Conservation (phyloP, 2,113 vertebrate species). For the Glareola pratincola region DNA sequence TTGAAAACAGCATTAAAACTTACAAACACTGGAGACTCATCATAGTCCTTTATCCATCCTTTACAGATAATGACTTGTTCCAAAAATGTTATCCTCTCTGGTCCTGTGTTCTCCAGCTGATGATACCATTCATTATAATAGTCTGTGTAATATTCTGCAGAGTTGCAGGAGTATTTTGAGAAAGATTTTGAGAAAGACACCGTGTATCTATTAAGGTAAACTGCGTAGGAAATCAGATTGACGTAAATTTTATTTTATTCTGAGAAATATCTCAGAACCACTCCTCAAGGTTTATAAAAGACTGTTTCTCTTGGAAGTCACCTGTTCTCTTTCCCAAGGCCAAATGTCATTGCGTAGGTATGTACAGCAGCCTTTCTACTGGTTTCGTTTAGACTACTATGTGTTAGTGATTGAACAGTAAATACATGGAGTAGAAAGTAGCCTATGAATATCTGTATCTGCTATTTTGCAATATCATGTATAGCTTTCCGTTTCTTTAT, state of each 20-base stretch:
- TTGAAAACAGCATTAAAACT: background rate
- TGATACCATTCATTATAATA: background rate
- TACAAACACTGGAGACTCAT: background rate
- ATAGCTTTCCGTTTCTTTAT: background rate
- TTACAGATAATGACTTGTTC: background rate
- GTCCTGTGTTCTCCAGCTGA: background rate
- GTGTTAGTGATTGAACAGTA: background rate
- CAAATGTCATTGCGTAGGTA: background rate
- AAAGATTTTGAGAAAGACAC: background rate
- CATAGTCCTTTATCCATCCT: background rate
- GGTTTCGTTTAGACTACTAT: background rate
- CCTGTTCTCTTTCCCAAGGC: background rate
- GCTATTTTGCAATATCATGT: background rate
- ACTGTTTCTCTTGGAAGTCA: background rate
- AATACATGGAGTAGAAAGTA: background rate
- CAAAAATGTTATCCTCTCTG: background rate
- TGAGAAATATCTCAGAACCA: background rate
- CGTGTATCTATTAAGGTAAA: background rate
- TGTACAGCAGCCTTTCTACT: background rate
- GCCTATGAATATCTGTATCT: background rate
- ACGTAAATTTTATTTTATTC: background rate
- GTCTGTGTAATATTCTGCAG: background rate
- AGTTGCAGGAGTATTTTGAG: no score
- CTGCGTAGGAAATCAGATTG: background rate
- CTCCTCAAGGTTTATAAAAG: background rate